Percentiles rank a stretch among this genome's conserved stretches.
Evolutionary conservation across 2,888 invertebrate genomes (phyloP).

Genomic region (Rhopalosiphum nymphaeae): DNA sequence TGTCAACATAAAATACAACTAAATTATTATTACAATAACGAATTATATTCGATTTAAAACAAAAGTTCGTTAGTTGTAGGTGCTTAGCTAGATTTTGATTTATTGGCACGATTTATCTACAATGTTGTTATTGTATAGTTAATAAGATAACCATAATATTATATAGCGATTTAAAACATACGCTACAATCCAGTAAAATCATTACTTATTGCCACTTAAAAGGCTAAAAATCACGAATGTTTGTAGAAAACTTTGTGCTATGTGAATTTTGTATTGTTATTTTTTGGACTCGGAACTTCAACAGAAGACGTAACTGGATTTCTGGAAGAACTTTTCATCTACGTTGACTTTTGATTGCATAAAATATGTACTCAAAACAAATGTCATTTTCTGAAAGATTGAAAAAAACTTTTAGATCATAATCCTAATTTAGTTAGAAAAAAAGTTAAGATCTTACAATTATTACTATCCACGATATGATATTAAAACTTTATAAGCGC

Average conservation of each 20-base stretch:
- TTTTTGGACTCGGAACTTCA: slow-evolving; percentile 10
- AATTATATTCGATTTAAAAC: not conserved
- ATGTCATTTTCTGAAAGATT: slow-evolving; percentile 20
- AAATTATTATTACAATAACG: not conserved
- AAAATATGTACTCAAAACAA: slow-evolving; percentile 30
- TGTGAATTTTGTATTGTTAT: not conserved
- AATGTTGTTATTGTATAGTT: not conserved
- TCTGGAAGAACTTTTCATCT: not conserved
- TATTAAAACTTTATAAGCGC: slow-evolving; percentile 34
- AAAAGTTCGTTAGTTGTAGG: not conserved
- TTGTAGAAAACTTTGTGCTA: not conserved
- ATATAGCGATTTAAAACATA: not conserved
- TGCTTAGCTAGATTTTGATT: not conserved
- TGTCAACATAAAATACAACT: not conserved
- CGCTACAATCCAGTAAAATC: not conserved
- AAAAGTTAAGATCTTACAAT: slow-evolving; percentile 26
- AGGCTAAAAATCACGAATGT: not conserved
- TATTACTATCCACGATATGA: not conserved
- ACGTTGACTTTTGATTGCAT: not conserved
- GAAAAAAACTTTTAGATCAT: slow-evolving; percentile 21
- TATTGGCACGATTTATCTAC: not conserved
- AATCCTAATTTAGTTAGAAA: not conserved
- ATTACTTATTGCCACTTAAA: not conserved
- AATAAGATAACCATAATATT: not conserved
- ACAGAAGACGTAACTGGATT: not conserved